A percentile compares a stretch with the other conserved stretches of the same genome.
Conservation (phyloP, 2,113 vertebrate genomes). For the Etheostoma spectabile region DNA sequence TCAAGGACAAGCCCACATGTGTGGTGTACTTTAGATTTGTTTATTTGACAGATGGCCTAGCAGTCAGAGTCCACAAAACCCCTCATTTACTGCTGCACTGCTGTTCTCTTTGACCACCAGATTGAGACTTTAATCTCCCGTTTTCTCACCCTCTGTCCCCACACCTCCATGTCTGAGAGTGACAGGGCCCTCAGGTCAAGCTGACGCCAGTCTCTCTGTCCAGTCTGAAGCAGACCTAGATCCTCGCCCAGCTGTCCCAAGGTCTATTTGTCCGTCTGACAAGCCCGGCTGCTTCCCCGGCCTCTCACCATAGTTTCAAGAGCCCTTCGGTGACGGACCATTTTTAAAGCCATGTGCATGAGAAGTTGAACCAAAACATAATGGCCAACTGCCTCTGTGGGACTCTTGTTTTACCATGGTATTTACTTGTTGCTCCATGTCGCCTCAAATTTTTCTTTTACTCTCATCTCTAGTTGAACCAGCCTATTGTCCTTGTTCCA, state of each 20-base stretch:
- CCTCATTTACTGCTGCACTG: not conserved
- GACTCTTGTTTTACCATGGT: not conserved
- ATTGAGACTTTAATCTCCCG: constrained; percentile 50
- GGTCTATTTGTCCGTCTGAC: constrained; percentile 65
- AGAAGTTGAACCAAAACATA: constrained; percentile 43
- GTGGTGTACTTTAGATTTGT: constrained; percentile 60
- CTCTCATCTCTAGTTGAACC: not conserved
- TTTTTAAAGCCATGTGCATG: constrained; percentile 35
- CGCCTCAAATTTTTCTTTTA: not conserved
- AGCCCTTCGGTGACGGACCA: constrained; percentile 35
- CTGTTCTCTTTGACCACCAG: constrained; percentile 41
- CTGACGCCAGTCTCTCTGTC: constrained; percentile 60
- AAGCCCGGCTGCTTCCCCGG: constrained; percentile 61
- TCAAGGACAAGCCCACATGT: constrained; percentile 66
- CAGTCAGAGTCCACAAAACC: constrained; percentile 51
- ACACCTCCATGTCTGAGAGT: constrained; percentile 57
- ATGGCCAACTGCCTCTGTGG: not conserved
- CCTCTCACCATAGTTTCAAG: constrained; percentile 61
- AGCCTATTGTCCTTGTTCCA: constrained; percentile 8
- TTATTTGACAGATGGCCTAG: constrained; percentile 71
- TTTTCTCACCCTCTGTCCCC: constrained; percentile 22
- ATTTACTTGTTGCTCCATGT: not conserved
- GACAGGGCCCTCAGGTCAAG: constrained; percentile 73
- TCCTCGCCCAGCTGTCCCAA: constrained; percentile 68
- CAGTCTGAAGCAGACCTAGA: constrained; percentile 61